These are phyloP conservation scores for Andrena cerasifolii DNA, from an alignment of 1,140 invertebrate genomes.

Conservation along the genomic window DNA sequence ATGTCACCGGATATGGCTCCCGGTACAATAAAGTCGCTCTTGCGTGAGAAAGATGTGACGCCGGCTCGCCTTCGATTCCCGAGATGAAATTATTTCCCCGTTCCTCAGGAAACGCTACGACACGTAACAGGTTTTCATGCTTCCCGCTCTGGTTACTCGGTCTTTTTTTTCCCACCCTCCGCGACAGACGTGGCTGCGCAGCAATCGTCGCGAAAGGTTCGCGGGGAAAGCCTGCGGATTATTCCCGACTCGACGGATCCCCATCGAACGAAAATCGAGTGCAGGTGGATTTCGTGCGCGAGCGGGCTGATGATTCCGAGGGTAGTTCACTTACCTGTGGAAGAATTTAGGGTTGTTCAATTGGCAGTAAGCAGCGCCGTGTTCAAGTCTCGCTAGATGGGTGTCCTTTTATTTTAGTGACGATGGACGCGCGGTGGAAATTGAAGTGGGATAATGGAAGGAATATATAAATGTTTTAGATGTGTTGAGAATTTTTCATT, in stretches of 20 bases:
- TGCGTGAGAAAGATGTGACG: background rate
- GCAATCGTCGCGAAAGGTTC: slow-evolving; percentile 13
- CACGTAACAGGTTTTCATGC: background rate
- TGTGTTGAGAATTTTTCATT: too few relatives aligned
- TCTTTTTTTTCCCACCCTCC: background rate
- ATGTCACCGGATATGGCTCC: slow-evolving; percentile 1
- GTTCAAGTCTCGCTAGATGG: background rate
- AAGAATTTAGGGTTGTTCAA: slow-evolving; percentile 16
- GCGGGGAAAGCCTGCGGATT: background rate
- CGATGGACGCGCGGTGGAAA: background rate
- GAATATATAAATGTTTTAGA: too few relatives aligned
- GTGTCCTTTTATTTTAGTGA: background rate
- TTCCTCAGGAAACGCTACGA: background rate
- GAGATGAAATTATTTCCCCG: slow-evolving; percentile 26
- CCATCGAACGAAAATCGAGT: slow-evolving; percentile 12
- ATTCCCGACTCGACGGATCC: slow-evolving; percentile 1
- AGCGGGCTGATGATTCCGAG: slow-evolving; percentile 16
- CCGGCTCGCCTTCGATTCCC: slow-evolving; percentile 3
- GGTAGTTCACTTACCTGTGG: background rate
- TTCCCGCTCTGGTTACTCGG: background rate
- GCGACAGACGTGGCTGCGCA: background rate
- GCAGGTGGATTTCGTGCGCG: background rate
- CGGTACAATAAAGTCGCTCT: slow-evolving; percentile 29
- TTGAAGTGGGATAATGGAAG: too few relatives aligned
- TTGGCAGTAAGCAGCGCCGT: background rate